Conservation (phyloP, 2,113 vertebrate genomes). For the Anarrhichthys ocellatus region DNA sequence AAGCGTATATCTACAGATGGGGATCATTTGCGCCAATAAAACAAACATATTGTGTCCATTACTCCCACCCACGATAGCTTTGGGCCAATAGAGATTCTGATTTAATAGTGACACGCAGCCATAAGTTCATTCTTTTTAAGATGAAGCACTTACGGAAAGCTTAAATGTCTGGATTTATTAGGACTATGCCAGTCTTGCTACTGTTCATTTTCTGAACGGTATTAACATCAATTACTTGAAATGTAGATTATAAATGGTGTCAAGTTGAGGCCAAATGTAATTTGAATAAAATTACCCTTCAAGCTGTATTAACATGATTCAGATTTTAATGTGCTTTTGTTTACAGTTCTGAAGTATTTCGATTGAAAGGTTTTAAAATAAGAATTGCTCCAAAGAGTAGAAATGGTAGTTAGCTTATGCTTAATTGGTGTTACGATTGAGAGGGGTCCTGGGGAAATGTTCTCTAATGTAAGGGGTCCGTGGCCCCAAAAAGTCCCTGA, state of each 20-base stretch:
- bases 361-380: background rate
- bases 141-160: background rate
- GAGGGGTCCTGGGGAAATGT: background rate
- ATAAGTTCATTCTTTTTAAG: background rate
- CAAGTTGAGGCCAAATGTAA: background rate
- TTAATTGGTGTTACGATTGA: background rate
- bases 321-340: background rate
- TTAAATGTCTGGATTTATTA: background rate
- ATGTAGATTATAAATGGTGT: background rate
- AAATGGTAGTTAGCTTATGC: background rate
- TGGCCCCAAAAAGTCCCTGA: background rate
- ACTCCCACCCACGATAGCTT: background rate
- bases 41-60: background rate
- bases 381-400: background rate
- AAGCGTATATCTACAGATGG: background rate
- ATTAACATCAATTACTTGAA: background rate
- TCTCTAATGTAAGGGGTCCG: background rate
- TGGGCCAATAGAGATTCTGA: background rate
- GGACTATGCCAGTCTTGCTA: background rate
- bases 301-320: background rate
- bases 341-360: background rate
- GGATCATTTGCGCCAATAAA: background rate
- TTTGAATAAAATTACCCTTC: background rate
- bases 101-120: background rate
- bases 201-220: background rate